phyloP scores from a whole-genome alignment of 2,797 vertebrate species.

The Tinamus major region DNA sequence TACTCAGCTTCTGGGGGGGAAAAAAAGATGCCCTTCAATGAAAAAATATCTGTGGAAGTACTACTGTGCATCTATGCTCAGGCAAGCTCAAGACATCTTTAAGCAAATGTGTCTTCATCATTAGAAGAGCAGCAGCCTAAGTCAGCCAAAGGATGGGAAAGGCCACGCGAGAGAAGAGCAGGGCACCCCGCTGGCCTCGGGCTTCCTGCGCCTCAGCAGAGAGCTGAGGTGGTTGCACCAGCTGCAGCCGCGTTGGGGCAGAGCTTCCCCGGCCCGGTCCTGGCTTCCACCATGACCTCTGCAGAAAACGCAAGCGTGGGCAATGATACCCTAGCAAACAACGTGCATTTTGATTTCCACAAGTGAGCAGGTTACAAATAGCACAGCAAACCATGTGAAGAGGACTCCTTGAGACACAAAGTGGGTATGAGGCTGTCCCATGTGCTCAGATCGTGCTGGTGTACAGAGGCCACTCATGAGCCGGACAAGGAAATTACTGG shows the following conservation, averaged over 20 bases:
- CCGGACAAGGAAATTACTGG: conserved; percentile 33
- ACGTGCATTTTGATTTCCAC: background rate
- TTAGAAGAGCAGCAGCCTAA: background rate
- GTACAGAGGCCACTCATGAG: background rate
- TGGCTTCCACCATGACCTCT: background rate
- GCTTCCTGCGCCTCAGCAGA: background rate
- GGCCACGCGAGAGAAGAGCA: background rate
- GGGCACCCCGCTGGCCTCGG: background rate
- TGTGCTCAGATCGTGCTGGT: background rate
- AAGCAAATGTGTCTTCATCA: background rate
- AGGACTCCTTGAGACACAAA: background rate
- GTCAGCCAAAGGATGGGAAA: background rate
- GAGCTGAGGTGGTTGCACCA: background rate
- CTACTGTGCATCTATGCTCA: background rate
- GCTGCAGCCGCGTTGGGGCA: background rate
- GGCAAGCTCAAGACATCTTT: background rate
- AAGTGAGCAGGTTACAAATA: background rate
- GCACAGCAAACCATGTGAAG: background rate
- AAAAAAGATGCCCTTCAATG: background rate
- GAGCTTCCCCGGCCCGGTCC: background rate
- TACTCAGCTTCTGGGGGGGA: background rate
- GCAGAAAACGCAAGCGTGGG: background rate
- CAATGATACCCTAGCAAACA: background rate
- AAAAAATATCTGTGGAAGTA: background rate
- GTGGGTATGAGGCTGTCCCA: background rate